Percentiles rank a stretch among this genome's conserved stretches.
Conservation (phyloP, 1,140 invertebrate species). For the Choristoneura fumiferana region DNA sequence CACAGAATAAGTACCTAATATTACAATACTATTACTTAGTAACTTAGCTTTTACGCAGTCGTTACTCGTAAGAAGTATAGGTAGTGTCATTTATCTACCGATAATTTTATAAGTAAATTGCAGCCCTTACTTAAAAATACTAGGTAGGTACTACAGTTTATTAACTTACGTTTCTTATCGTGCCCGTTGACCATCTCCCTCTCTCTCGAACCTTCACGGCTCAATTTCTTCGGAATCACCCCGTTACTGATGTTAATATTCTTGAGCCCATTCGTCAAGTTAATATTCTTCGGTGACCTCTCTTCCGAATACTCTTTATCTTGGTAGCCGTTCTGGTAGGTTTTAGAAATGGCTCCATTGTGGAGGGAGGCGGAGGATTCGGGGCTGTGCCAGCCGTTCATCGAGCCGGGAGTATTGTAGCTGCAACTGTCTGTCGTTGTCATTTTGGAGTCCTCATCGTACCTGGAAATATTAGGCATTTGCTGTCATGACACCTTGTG, state of each 20-base stretch:
- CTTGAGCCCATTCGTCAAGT: conserved; percentile 64
- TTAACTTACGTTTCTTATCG: conserved; percentile 57
- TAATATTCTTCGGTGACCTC: conserved; percentile 71
- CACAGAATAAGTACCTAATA: too few species aligned
- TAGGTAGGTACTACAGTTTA: too few species aligned
- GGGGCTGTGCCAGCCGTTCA: conserved; percentile 77
- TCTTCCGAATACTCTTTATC: conserved; percentile 41
- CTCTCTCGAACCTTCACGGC: conserved; percentile 59
- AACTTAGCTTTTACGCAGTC: too few species aligned
- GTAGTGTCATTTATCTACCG: too few species aligned
- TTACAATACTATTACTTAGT: too few species aligned
- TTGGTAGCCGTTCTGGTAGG: conserved; percentile 60
- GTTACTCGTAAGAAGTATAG: too few species aligned
- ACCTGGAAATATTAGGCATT: conserved; percentile 46
- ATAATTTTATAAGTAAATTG: too few species aligned
- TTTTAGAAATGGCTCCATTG: conserved; percentile 68
- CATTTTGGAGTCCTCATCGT: conserved; percentile 78
- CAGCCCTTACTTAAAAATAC: too few species aligned
- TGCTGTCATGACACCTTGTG: too few species aligned
- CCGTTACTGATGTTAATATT: conserved; percentile 70
- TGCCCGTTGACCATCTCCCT: conserved; percentile 56
- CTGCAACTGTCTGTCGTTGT: conserved; percentile 74
- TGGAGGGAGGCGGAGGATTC: conserved; percentile 58
- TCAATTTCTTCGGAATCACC: conserved; percentile 59
- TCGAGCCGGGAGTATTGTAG: conserved; percentile 71